Evolutionary conservation across 2,113 vertebrate genomes (phyloP), one percentile per base, ranked within the genome.

Genomic region (Tenebrosternarchus preto): DNA sequence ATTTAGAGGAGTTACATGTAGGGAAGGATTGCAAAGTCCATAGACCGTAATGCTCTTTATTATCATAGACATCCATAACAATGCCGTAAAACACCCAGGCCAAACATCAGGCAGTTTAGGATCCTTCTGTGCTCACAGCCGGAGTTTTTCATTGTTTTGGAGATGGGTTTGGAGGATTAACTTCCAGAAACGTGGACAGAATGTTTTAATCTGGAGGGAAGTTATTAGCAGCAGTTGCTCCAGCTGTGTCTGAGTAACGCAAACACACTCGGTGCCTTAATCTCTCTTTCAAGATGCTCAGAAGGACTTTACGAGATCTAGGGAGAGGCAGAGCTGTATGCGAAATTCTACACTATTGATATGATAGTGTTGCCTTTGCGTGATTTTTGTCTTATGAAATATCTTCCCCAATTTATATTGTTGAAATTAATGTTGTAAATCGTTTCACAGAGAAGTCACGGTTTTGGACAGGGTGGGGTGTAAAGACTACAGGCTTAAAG

Each of bases 131-230:
- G 25, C 60, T 81, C 33, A 63, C 25, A 72, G 22, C 6, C 29
- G n/a, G n/a, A 8, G 55, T 74, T 63, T 29, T 77, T 46, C n/a
- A 6, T 73, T 73, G 27, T 73, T 25, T 63, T 46, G 17, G n/a
- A 71, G 64, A 76, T 76, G 77, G 56, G 25, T 33, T 59, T 73
- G 56, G 69, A 24, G 36, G 78, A 82, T 79, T 79, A 70, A 56
- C n/a, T 77, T 29, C 39, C 29, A 50, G 57, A 71, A 82, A 73
- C 43, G 31, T 61, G 36, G n/a, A 55, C 78, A 55, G 57, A 33
- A 64, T 50, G 70, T 39, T 84, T 81, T 82, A 72, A 76, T 82
- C 80, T 64, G 72, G 22, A 67, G 74, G 53, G 76, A 46, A 56
- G 57, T n/a, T 50, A 24, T 70, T 78, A 84, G 63, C 22, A 59